These are phyloP conservation scores for Dryobotodes eremita DNA, from an alignment of 2,888 invertebrate genomes.

Conservation along the genomic window DNA sequence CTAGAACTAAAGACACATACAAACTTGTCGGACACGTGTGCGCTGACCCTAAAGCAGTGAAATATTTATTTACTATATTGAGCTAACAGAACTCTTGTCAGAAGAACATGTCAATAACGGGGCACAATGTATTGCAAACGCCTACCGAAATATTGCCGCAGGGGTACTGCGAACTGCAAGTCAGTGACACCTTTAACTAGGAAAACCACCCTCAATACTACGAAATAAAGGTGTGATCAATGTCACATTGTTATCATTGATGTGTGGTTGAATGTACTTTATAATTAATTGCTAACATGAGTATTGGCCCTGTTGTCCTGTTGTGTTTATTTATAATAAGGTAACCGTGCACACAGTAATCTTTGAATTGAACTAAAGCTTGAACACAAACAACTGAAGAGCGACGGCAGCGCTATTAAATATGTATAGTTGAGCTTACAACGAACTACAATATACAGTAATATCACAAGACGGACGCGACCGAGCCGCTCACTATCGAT, in stretches of 20 bases:
- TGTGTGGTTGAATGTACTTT: not conserved
- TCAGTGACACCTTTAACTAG: not conserved
- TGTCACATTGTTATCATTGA: not conserved
- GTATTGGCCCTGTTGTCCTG: not conserved
- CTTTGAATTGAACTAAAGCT: not conserved
- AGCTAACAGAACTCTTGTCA: not conserved
- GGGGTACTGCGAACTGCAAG: not conserved
- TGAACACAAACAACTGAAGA: not conserved
- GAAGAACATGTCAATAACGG: not conserved
- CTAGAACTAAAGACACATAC: not conserved
- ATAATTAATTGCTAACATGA: not conserved
- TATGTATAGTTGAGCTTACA: not conserved
- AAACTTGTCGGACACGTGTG: not conserved
- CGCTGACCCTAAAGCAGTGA: not conserved
- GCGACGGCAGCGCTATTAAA: not conserved
- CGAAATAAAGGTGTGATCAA: not conserved
- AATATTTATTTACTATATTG: not conserved
- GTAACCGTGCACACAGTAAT: not conserved
- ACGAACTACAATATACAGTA: conserved; percentile 20
- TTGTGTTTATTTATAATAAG: not conserved
- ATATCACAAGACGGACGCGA: conserved; percentile 41
- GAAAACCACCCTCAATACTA: not conserved
- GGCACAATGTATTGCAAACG: not conserved
- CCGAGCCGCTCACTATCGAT: conserved; percentile 17
- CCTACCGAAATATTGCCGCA: not conserved